Conservation (phyloP, 2,797 vertebrate species). For the Schizothorax lantsangensis region DNA sequence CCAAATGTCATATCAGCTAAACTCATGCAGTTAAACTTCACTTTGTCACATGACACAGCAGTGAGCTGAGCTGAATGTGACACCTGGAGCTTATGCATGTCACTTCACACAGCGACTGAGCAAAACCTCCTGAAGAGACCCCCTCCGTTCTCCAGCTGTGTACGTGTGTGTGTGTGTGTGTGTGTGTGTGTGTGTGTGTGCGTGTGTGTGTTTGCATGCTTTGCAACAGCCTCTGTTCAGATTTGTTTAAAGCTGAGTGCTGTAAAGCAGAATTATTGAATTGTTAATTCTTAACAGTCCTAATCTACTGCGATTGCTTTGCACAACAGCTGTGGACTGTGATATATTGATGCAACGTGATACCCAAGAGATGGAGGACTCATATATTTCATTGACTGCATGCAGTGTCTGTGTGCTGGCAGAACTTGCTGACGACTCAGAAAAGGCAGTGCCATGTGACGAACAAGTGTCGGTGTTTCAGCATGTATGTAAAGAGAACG, state of each 20-base stretch:
- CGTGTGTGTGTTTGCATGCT: neutral
- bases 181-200: neutral
- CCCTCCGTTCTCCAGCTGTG: neutral
- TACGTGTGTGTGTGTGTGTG: neutral
- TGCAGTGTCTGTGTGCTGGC: neutral
- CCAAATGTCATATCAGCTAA: neutral
- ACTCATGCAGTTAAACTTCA: neutral
- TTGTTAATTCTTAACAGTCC: neutral
- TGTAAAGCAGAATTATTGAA: neutral
- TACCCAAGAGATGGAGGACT: neutral
- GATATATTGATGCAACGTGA: neutral
- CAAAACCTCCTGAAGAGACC: neutral
- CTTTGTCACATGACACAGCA: neutral
- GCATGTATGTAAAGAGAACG: constrained; percentile 63
- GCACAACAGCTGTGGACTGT: neutral
- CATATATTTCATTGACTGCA: neutral
- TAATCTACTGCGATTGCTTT: neutral
- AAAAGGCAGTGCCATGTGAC: neutral
- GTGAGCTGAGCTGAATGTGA: neutral
- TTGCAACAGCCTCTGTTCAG: neutral
- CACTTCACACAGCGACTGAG: neutral
- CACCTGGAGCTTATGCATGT: constrained; percentile 1
- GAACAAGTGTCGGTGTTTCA: constrained; percentile 38
- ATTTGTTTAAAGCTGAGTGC: neutral
- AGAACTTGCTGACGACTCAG: neutral